Conservation (phyloP, 1,140 invertebrate species). For the Leptinotarsa lineolata region DNA sequence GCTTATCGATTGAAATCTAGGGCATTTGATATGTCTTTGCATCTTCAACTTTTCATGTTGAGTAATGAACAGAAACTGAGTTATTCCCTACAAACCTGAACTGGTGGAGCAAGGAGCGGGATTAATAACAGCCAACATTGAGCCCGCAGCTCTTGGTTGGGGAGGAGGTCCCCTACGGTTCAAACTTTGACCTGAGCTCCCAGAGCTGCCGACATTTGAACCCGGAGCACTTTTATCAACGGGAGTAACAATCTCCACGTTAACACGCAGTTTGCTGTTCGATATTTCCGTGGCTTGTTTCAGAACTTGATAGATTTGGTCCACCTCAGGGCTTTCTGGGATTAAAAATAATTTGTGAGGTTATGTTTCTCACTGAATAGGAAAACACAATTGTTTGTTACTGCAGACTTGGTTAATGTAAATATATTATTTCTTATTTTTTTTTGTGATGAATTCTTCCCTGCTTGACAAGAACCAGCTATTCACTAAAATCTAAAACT, state of each 20-base stretch:
- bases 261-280: slow-evolving; percentile 59
- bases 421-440: no score
- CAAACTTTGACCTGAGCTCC: slow-evolving; percentile 60
- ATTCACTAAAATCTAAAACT: no score
- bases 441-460: no score
- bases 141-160: slow-evolving; percentile 50
- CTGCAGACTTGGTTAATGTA: no score
- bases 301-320: slow-evolving; percentile 90
- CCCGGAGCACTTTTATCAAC: slow-evolving; percentile 54
- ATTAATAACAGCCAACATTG: slow-evolving; percentile 61
- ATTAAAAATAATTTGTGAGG: background rate
- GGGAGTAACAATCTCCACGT: slow-evolving; percentile 45
- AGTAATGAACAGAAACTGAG: background rate
- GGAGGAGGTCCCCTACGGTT: slow-evolving; percentile 43
- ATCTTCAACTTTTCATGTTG: background rate
- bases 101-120: slow-evolving; percentile 61
- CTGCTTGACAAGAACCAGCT: no score
- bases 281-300: slow-evolving; percentile 88
- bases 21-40: background rate
- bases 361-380: background rate
- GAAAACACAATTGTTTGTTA: no score
- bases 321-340: slow-evolving; percentile 58
- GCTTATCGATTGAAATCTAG: no score
- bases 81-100: slow-evolving; percentile 58
- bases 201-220: slow-evolving; percentile 58